These are phyloP conservation scores for Hystrix brachyura DNA, from an alignment of 2,113 vertebrate genomes.

Conservation along the genomic window DNA sequence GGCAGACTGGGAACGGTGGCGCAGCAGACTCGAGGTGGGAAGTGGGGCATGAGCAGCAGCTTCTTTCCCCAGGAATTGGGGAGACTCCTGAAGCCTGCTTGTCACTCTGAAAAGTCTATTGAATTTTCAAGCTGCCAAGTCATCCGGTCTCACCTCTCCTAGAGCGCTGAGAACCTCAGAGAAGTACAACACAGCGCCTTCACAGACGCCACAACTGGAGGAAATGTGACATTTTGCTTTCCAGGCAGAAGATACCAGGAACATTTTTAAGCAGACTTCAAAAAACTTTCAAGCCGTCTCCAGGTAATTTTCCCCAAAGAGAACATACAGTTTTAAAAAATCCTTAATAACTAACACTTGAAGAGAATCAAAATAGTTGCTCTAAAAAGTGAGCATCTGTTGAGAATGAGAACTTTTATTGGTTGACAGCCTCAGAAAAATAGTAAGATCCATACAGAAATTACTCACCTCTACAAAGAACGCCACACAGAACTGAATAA, in stretches of 20 bases:
- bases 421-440: not conserved
- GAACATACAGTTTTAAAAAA: not conserved
- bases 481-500: conserved; percentile 83
- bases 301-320: not conserved
- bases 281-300: not conserved
- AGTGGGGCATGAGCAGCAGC: not conserved
- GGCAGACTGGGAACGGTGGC: not conserved
- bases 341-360: not conserved
- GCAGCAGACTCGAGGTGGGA: not conserved
- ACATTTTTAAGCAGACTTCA: not conserved
- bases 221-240: conserved; percentile 31
- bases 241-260: not conserved
- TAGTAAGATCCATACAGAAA: not conserved
- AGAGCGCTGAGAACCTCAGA: not conserved
- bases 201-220: not conserved
- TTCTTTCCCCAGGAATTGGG: not conserved
- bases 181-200: not conserved
- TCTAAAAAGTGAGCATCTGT: not conserved
- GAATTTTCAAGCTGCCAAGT: not conserved
- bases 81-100: not conserved
- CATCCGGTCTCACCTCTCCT: not conserved
- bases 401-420: not conserved
- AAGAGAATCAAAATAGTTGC: not conserved
- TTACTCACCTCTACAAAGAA: conserved; percentile 86
- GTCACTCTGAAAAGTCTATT: conserved; percentile 1